Evolutionary conservation across 2,113 vertebrate genomes (phyloP).

Genomic region (Pogona vitticeps): DNA sequence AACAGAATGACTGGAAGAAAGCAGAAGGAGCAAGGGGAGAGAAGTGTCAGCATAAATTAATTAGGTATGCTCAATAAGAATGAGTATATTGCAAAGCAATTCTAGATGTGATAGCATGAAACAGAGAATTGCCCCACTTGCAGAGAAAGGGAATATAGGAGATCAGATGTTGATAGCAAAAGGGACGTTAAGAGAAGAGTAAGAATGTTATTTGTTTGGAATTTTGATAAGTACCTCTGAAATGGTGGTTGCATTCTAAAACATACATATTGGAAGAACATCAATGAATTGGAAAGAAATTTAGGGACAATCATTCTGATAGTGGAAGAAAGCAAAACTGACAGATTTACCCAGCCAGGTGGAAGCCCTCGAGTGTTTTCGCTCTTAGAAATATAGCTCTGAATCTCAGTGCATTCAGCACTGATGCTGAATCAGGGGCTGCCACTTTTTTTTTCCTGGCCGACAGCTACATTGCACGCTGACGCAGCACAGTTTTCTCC

Average conservation of each 20-base stretch:
- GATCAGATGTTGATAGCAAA: background rate
- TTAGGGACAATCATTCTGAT: background rate
- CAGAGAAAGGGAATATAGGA: background rate
- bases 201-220: background rate
- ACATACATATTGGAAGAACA: background rate
- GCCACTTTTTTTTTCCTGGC: too few species aligned
- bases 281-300: background rate
- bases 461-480: too few species aligned
- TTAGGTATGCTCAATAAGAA: background rate
- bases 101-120: background rate
- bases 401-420: too few species aligned
- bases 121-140: background rate
- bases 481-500: too few species aligned
- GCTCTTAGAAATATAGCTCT: too few species aligned
- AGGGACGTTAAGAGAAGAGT: background rate
- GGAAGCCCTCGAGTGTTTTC: background rate
- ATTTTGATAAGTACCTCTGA: background rate
- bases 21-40: background rate
- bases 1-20: background rate
- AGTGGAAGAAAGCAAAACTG: too few species aligned
- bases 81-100: background rate
- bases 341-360: too few species aligned
- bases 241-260: background rate
- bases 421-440: too few species aligned
- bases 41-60: background rate